Conservation (phyloP, 2,797 vertebrate genomes). For the Hozukius guyotensis region DNA sequence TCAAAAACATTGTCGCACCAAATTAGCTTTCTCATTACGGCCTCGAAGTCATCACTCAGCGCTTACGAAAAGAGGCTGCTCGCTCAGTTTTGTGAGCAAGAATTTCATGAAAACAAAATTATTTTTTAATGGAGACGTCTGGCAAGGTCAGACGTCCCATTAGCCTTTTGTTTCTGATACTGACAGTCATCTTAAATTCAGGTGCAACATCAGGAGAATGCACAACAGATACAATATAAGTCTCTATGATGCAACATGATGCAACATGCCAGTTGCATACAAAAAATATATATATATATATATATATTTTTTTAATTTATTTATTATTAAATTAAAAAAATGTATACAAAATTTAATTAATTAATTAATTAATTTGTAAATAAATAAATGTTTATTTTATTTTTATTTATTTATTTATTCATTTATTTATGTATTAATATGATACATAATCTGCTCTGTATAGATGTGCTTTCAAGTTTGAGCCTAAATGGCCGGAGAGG, state of each 20-base stretch:
- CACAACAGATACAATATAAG: not conserved
- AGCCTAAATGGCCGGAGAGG: not conserved
- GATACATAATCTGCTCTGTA: not conserved
- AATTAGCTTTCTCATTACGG: conserved; percentile 35
- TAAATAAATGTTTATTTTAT: too few relatives aligned
- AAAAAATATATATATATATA: not conserved
- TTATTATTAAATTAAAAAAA: too few relatives aligned
- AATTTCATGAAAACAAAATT: not conserved
- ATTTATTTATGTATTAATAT: too few relatives aligned
- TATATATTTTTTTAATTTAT: too few relatives aligned
- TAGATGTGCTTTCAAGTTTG: not conserved
- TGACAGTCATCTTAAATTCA: not conserved
- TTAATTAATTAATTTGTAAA: too few relatives aligned
- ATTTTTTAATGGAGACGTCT: conserved; percentile 9
- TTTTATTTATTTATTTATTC: too few relatives aligned
- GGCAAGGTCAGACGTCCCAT: conserved; percentile 19
- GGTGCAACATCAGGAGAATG: not conserved
- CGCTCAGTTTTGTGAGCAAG: not conserved
- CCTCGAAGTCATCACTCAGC: conserved; percentile 5
- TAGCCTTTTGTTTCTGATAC: conserved; percentile 19
- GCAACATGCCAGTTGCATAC: not conserved
- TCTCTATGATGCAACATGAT: too few relatives aligned
- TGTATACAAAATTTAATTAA: too few relatives aligned
- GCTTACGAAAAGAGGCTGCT: not conserved
- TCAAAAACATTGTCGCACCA: conserved; percentile 5